Evolutionary conservation across 2,113 vertebrate genomes (phyloP).

Genomic region (Taurulus bubalis): DNA sequence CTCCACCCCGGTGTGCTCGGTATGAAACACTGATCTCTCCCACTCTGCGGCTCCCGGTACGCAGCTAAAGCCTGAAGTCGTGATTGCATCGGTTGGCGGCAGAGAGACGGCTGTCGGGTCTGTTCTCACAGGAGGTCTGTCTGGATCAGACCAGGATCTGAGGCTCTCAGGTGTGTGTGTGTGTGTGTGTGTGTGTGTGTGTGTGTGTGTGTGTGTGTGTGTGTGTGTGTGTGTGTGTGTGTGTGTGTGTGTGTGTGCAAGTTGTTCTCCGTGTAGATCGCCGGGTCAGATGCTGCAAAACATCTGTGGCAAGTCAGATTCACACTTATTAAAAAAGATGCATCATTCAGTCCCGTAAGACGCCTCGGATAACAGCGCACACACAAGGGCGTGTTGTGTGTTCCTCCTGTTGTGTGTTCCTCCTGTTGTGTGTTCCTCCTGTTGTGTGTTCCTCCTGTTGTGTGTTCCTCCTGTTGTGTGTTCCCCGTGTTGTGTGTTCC

Average conservation of each 20-base stretch:
- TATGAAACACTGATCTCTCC: too few relatives aligned
- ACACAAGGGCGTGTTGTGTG: not conserved
- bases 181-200: conserved; percentile 18
- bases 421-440: not conserved
- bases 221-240: conserved; percentile 7
- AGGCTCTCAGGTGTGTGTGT: conserved; percentile 21
- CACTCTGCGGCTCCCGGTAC: too few relatives aligned
- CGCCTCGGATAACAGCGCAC: conserved; percentile 17
- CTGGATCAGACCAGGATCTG: conserved; percentile 35
- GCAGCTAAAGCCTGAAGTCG: conserved; percentile 1
- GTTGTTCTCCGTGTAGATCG: not conserved
- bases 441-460: too few relatives aligned
- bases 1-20: too few relatives aligned
- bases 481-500: not conserved
- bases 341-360: not conserved
- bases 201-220: conserved; percentile 7
- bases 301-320: too few relatives aligned
- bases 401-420: not conserved
- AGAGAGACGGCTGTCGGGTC: not conserved
- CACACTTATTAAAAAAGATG: conserved; percentile 27
- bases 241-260: conserved; percentile 8
- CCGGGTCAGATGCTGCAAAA: conserved; percentile 13
- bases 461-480: not conserved
- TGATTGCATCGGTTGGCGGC: conserved; percentile 13
- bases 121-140: conserved; percentile 33